phyloP scores from a whole-genome alignment of 2,113 vertebrate species.

The Andinoacara biseriatus region DNA sequence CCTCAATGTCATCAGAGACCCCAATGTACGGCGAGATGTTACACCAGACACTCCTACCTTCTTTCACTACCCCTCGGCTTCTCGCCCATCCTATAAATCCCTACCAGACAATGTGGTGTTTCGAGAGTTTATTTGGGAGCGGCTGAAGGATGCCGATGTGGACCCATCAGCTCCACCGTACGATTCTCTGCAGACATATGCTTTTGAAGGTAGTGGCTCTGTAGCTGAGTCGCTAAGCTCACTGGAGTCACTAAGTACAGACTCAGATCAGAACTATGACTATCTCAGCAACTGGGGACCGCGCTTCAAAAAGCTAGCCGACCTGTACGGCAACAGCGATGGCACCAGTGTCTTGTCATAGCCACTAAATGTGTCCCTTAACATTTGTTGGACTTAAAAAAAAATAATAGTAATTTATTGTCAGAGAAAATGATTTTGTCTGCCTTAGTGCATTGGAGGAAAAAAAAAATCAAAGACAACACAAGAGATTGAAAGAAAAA shows the following conservation, averaged over 20 bases:
- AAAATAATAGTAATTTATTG: conserved; percentile 62
- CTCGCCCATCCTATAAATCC: conserved; percentile 83
- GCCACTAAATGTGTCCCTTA: conserved; percentile 73
- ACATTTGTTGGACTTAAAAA: conserved; percentile 46
- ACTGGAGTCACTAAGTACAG: conserved; percentile 92
- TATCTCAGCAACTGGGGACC: conserved; percentile 98
- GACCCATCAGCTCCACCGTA: conserved; percentile 93
- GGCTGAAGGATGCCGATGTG: conserved; percentile 91
- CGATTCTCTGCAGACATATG: conserved; percentile 95
- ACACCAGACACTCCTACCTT: conserved; percentile 92
- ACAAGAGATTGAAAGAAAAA: conserved; percentile 54
- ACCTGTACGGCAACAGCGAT: conserved; percentile 90
- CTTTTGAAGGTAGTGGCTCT: conserved; percentile 92
- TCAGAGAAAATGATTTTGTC: conserved; percentile 62
- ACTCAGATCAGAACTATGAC: conserved; percentile 97
- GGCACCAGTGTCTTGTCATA: conserved; percentile 88
- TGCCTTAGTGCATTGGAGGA: conserved; percentile 45
- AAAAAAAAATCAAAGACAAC: conserved; percentile 62
- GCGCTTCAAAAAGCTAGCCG: conserved; percentile 95
- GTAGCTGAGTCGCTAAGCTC: conserved; percentile 95
- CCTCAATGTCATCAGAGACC: conserved; percentile 89
- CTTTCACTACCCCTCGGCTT: conserved; percentile 80
- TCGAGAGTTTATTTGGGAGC: conserved; percentile 96
- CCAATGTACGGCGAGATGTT: conserved; percentile 88
- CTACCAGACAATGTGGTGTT: conserved; percentile 95